phyloP scores from a whole-genome alignment of 30 jellyfish, hydroid and myxozoan genomes.

The Pelagia noctiluca region DNA sequence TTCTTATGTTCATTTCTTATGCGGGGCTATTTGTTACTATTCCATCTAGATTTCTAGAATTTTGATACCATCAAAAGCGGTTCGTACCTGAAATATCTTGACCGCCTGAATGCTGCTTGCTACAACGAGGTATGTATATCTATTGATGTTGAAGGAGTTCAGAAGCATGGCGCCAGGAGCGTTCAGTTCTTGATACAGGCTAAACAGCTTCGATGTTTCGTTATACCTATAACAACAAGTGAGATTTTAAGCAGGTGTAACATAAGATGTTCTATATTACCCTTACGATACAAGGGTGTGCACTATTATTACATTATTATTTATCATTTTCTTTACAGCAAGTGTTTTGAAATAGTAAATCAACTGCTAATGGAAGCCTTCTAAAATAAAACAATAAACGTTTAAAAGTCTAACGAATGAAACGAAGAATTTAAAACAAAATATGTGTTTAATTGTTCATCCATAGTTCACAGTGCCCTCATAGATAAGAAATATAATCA shows the following conservation, averaged over 20 bases:
- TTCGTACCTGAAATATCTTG: conserved; percentile 73
- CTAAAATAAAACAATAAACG: neutral
- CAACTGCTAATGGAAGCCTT: neutral
- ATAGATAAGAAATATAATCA: too few relatives aligned
- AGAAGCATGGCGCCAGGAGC: conserved; percentile 59
- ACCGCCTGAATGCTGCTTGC: conserved; percentile 63
- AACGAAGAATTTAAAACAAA: too few relatives aligned
- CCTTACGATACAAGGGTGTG: neutral
- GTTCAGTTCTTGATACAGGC: conserved; percentile 65
- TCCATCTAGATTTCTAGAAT: neutral
- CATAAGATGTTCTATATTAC: neutral
- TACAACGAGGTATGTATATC: conserved; percentile 56
- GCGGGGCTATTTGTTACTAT: neutral
- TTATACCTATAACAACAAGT: conserved; percentile 23
- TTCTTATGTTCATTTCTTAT: neutral
- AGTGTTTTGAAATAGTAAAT: too few relatives aligned
- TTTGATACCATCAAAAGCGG: neutral
- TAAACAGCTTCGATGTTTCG: neutral
- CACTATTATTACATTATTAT: neutral
- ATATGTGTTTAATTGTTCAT: too few relatives aligned
- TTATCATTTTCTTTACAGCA: neutral
- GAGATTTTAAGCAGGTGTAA: too few relatives aligned
- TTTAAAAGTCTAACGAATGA: too few relatives aligned
- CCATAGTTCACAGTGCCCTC: too few relatives aligned
- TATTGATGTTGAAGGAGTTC: conserved; percentile 61